A percentile compares a stretch with the other conserved stretches of the same genome.
Conservation (phyloP, 2,113 vertebrate species). For the Daphoenositta chrysoptera region DNA sequence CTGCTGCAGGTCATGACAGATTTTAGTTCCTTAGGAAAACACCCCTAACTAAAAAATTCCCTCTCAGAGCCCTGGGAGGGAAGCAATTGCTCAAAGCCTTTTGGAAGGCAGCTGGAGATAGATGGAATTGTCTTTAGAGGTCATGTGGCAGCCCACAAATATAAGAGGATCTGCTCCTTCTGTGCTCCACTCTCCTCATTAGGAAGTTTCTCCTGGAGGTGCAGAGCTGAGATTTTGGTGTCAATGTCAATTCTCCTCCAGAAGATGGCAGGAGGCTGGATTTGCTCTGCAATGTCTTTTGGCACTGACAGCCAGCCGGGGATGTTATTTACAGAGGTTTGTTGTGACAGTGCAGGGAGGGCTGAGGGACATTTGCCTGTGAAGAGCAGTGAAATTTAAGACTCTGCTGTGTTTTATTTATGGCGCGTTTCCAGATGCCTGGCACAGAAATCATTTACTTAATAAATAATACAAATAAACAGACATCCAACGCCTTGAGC, state of each 20-base stretch:
- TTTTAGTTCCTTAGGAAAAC: neutral
- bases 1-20: neutral
- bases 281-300: neutral
- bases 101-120: neutral
- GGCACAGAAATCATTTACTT: constrained; percentile 39
- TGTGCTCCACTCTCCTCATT: neutral
- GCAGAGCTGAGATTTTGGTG: neutral
- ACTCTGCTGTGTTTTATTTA: constrained; percentile 13
- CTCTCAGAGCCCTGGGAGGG: neutral
- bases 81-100: neutral
- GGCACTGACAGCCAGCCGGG: neutral
- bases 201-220: neutral
- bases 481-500: neutral
- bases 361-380: neutral
- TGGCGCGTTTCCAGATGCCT: neutral
- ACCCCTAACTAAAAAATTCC: accelerated
- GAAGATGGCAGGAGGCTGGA: neutral
- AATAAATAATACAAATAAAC: constrained; percentile 52
- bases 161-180: neutral
- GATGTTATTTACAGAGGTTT: neutral
- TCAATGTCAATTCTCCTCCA: neutral
- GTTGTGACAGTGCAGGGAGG: neutral
- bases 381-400: neutral
- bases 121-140: neutral
- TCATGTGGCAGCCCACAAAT: neutral